Conservation (phyloP, 1,140 invertebrate genomes). For the Bombus confusus region DNA sequence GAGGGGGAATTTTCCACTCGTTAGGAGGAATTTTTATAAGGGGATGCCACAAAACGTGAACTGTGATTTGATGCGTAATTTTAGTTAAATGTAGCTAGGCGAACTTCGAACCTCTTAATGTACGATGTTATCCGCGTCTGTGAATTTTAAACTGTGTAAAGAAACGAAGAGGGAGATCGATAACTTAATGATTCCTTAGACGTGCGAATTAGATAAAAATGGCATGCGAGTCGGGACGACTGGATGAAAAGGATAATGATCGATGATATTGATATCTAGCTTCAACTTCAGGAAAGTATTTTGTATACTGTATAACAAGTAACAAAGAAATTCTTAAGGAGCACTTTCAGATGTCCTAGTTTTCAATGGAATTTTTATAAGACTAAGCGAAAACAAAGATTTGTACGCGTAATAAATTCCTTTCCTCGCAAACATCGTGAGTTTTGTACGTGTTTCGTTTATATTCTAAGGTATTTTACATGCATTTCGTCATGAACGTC, state of each 20-base stretch:
- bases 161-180: conserved; percentile 38
- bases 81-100: conserved; percentile 60
- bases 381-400: conserved; percentile 3
- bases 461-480: conserved; percentile 36
- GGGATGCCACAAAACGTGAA: conserved; percentile 55
- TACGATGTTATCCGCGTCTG: conserved; percentile 20
- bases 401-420: conserved; percentile 19
- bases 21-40: conserved; percentile 34
- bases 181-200: conserved; percentile 33
- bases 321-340: neutral
- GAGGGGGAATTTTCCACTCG: conserved; percentile 6
- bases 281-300: conserved; percentile 41
- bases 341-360: neutral
- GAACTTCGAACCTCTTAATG: conserved; percentile 38
- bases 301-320: conserved; percentile 35
- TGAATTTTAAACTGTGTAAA: conserved; percentile 3
- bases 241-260: neutral
- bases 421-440: neutral
- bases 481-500: neutral
- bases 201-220: neutral
- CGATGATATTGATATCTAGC: conserved; percentile 9
- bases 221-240: neutral
- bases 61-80: conserved; percentile 72
- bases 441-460: conserved; percentile 7
- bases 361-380: conserved; percentile 57